These are phyloP conservation scores for Achlya flavicornis DNA, from an alignment of 2,888 invertebrate genomes.

Conservation along the genomic window DNA sequence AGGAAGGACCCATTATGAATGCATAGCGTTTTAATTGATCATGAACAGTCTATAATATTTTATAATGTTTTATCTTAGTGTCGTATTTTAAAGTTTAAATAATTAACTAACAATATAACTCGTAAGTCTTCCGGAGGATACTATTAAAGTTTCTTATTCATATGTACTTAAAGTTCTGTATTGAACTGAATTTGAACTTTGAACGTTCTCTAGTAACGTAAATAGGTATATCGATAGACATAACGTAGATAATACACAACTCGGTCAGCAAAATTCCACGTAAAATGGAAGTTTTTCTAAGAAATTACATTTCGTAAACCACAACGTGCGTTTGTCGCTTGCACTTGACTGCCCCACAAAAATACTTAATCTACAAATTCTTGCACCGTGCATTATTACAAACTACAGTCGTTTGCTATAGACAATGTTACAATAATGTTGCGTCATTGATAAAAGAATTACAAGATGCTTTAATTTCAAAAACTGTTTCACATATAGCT, in stretches of 20 bases:
- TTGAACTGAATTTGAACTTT: no score
- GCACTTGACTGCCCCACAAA: not conserved
- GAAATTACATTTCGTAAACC: not conserved
- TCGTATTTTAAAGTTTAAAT: not conserved
- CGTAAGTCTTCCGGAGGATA: no score
- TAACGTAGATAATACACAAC: not conserved
- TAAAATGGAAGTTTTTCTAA: not conserved
- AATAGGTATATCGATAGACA: not conserved
- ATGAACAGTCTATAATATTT: not conserved
- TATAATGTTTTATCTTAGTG: not conserved
- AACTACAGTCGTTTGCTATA: not conserved
- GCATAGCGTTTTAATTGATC: not conserved
- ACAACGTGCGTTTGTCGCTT: not conserved
- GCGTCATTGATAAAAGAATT: constrained; percentile 17
- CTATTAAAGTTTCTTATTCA: no score
- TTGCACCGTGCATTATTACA: constrained; percentile 1
- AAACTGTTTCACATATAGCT: constrained; percentile 13
- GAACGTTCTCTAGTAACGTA: no score
- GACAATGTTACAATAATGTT: not conserved
- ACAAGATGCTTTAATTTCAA: constrained; percentile 15
- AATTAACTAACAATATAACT: no score
- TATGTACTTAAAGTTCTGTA: no score
- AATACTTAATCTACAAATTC: not conserved
- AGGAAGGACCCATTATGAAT: not conserved
- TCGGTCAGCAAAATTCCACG: not conserved